phyloP scores from a whole-genome alignment of 2,888 invertebrate species.

The Coelinius sp. region DNA sequence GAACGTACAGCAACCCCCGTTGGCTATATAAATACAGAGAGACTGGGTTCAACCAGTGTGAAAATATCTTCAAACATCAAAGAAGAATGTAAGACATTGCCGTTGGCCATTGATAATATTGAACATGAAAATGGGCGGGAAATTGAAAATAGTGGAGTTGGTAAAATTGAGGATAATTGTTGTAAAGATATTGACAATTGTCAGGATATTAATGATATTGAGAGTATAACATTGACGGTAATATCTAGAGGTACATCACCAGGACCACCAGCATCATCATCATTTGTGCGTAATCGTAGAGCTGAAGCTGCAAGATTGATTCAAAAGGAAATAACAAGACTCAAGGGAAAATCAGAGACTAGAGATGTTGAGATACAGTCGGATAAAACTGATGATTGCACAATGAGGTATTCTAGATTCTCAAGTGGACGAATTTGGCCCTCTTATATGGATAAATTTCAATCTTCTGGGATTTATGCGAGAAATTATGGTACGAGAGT shows the following conservation, averaged over 20 bases:
- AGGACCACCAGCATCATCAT: conserved; percentile 77
- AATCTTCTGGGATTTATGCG: conserved; percentile 50
- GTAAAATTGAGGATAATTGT: too few relatives aligned
- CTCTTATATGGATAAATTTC: conserved; percentile 73
- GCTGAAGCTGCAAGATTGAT: conserved; percentile 82
- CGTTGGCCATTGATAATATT: conserved; percentile 29
- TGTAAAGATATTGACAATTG: background rate
- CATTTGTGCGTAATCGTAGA: conserved; percentile 77
- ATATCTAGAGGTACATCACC: conserved; percentile 86
- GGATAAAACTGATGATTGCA: conserved; percentile 80
- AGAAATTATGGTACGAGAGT: conserved; percentile 50
- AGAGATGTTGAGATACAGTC: conserved; percentile 83
- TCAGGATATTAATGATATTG: conserved; percentile 41
- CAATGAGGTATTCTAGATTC: conserved; percentile 76
- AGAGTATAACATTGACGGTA: conserved; percentile 74
- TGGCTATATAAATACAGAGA: conserved; percentile 57
- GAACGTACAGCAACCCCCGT: conserved; percentile 52
- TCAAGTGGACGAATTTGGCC: conserved; percentile 76
- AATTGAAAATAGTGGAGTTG: conserved; percentile 39
- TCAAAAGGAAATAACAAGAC: conserved; percentile 79
- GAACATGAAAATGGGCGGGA: conserved; percentile 42
- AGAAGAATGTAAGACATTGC: conserved; percentile 28
- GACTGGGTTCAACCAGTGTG: conserved; percentile 51
- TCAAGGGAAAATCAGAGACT: conserved; percentile 73
- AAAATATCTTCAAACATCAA: conserved; percentile 33